phyloP scores from a whole-genome alignment of 2,113 vertebrate genomes.

The Gallinago jamesoni region DNA sequence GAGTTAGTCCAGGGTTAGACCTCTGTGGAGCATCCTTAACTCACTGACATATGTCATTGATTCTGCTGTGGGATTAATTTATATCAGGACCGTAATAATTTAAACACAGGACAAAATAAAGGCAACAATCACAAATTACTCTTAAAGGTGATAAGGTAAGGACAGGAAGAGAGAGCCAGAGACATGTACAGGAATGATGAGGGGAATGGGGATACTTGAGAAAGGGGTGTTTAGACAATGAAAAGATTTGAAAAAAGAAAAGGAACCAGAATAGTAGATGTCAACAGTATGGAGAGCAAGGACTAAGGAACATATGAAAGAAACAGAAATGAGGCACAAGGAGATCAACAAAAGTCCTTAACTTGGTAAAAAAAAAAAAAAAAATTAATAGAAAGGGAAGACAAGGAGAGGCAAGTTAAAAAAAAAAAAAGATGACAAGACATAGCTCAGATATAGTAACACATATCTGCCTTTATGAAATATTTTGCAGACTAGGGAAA shows the following conservation, averaged over 20 bases:
- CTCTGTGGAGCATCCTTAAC: background rate
- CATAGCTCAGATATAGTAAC: background rate
- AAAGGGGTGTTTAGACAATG: background rate
- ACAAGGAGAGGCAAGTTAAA: background rate
- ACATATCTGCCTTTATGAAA: background rate
- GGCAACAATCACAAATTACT: background rate
- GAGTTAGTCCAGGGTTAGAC: background rate
- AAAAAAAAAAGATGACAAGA: background rate
- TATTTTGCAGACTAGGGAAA: background rate
- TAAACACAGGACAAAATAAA: background rate
- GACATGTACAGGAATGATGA: background rate
- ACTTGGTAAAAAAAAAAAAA: background rate
- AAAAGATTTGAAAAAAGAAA: background rate
- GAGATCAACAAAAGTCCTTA: background rate
- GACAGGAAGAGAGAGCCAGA: background rate
- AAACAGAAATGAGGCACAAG: background rate
- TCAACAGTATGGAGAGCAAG: background rate
- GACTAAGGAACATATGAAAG: background rate
- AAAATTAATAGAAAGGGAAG: accelerated
- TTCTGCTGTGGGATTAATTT: background rate
- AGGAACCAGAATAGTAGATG: background rate
- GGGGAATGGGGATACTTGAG: background rate
- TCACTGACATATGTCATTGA: background rate
- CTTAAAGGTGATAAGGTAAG: background rate
- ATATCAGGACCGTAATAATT: background rate